phyloP scores from a whole-genome alignment of 2,113 vertebrate genomes.

The Ancistrus triradiatus region DNA sequence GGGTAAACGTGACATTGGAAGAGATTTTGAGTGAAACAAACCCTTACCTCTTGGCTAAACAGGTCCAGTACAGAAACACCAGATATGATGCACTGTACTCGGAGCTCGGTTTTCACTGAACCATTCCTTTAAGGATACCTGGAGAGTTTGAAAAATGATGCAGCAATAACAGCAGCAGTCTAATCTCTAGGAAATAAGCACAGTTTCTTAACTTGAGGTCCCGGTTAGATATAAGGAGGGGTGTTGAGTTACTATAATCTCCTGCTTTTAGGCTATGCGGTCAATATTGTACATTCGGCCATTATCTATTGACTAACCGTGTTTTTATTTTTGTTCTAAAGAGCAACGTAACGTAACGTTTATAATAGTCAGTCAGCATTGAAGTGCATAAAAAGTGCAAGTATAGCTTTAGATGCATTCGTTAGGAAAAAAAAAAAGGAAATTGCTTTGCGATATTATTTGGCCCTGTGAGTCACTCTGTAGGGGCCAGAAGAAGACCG shows the following conservation, averaged over 20 bases:
- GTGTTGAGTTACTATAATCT: slow-evolving; percentile 6
- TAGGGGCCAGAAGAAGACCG: slow-evolving; percentile 67
- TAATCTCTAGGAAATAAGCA: slow-evolving; percentile 43
- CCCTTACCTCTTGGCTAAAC: too few species aligned
- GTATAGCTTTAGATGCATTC: slow-evolving; percentile 93
- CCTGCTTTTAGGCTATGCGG: slow-evolving; percentile 30
- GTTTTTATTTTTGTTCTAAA: slow-evolving; percentile 57
- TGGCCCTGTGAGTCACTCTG: slow-evolving; percentile 64
- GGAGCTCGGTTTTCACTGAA: not conserved
- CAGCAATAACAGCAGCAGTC: slow-evolving; percentile 42
- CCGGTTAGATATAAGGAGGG: slow-evolving; percentile 26
- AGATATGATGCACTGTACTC: not conserved
- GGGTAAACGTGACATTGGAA: too few species aligned
- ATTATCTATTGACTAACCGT: slow-evolving; percentile 63
- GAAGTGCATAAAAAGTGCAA: slow-evolving; percentile 98
- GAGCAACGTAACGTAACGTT: slow-evolving; percentile 68
- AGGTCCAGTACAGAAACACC: too few species aligned
- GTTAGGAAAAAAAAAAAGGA: slow-evolving; percentile 73
- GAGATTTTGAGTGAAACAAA: too few species aligned
- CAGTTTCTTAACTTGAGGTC: slow-evolving; percentile 42
- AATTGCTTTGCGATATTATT: slow-evolving; percentile 65
- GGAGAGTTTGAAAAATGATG: slow-evolving; percentile 26
- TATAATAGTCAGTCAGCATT: slow-evolving; percentile 81
- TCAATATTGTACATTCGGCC: slow-evolving; percentile 43
- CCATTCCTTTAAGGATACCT: slow-evolving; percentile 12